Evolutionary conservation across 2,888 invertebrate genomes (phyloP).

Genomic region (Anthrax anthrax): DNA sequence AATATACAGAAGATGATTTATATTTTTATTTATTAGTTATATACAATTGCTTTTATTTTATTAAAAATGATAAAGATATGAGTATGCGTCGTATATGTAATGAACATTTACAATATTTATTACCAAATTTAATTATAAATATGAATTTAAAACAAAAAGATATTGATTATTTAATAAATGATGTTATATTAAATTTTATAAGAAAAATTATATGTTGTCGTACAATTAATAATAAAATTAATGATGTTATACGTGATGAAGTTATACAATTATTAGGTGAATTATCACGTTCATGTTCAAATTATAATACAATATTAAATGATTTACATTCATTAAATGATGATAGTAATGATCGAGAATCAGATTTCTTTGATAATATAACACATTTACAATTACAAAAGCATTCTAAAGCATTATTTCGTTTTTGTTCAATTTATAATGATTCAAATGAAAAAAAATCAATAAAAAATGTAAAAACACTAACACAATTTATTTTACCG

Average conservation of each 20-base stretch:
- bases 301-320: conserved; percentile 52
- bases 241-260: conserved; percentile 61
- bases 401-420: conserved; percentile 66
- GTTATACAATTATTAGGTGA: conserved; percentile 64
- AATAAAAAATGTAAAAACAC: conserved; percentile 34
- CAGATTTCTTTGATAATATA: conserved; percentile 91
- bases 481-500: conserved; percentile 77
- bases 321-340: conserved; percentile 56
- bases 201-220: conserved; percentile 50
- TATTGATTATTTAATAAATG: conserved; percentile 53
- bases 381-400: conserved; percentile 77
- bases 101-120: conserved; percentile 53
- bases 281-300: conserved; percentile 56
- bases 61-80: conserved; percentile 67
- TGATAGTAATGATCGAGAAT: conserved; percentile 52
- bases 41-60: conserved; percentile 67
- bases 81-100: conserved; percentile 67
- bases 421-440: conserved; percentile 52
- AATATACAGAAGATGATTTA: too few species aligned
- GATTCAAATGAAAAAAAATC: conserved; percentile 41
- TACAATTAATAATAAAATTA: conserved; percentile 30
- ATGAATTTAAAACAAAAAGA: conserved; percentile 38
- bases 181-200: conserved; percentile 57
- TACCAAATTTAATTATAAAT: conserved; percentile 47
- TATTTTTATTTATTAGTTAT: conserved; percentile 45